phyloP scores from a whole-genome alignment of 2,797 vertebrate species.

The Meda fulgida region DNA sequence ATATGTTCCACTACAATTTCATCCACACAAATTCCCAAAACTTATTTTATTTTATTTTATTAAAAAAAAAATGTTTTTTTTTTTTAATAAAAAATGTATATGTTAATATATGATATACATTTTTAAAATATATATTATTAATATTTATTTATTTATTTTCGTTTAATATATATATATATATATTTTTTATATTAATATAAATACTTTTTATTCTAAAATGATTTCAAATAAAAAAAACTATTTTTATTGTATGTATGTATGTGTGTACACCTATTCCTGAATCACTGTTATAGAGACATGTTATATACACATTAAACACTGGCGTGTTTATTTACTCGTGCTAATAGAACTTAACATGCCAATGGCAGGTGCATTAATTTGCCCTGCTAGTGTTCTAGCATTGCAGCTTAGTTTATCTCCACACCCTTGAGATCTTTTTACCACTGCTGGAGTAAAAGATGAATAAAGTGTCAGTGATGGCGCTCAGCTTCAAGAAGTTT shows the following conservation, averaged over 20 bases:
- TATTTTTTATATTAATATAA: too few relatives aligned
- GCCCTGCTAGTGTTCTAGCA: not conserved
- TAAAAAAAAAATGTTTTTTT: too few relatives aligned
- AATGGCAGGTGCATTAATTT: slow-evolving; percentile 27
- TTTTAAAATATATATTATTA: too few relatives aligned
- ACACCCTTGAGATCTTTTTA: slow-evolving; percentile 21
- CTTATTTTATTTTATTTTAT: too few relatives aligned
- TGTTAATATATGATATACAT: too few relatives aligned
- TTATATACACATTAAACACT: not conserved
- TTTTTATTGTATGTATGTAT: too few relatives aligned
- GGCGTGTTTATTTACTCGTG: slow-evolving; percentile 10
- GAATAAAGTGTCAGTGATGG: slow-evolving; percentile 36
- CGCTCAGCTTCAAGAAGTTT: slow-evolving; percentile 36
- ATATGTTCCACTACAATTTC: not conserved
- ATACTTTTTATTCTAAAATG: too few relatives aligned
- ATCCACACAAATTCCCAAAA: too few relatives aligned
- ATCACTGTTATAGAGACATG: not conserved
- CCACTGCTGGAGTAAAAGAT: slow-evolving; percentile 27
- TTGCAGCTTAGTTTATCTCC: not conserved
- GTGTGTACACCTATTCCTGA: not conserved
- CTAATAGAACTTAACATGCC: slow-evolving; percentile 24
- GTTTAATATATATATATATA: too few relatives aligned
- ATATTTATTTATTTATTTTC: too few relatives aligned
- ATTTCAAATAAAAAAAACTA: too few relatives aligned
- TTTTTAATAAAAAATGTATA: too few relatives aligned